These are phyloP conservation scores for Holocentrus rufus DNA, from an alignment of 2,797 vertebrate genomes.

Conservation along the genomic window DNA sequence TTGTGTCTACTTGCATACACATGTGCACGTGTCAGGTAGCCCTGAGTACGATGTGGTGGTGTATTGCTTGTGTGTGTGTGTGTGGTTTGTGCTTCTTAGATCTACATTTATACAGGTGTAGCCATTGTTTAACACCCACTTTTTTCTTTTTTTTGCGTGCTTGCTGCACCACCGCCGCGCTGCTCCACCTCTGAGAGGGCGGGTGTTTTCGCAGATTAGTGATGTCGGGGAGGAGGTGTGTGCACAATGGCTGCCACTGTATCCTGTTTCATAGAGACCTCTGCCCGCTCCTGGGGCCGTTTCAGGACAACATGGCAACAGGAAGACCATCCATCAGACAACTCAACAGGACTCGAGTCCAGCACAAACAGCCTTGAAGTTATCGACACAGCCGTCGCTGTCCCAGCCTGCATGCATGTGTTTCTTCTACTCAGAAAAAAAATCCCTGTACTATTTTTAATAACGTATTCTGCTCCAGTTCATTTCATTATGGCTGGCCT, in stretches of 20 bases:
- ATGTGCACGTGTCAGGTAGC: conserved; percentile 67
- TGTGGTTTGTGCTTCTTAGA: conserved; percentile 78
- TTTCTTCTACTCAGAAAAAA: background rate
- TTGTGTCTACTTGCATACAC: conserved; percentile 37
- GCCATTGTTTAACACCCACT: conserved; percentile 12
- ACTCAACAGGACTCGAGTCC: background rate
- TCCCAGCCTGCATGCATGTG: background rate
- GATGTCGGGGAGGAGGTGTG: conserved; percentile 1
- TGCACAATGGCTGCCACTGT: conserved; percentile 21
- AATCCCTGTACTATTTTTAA: background rate
- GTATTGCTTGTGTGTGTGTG: conserved; percentile 61
- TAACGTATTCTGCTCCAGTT: conserved; percentile 25
- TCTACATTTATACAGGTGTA: conserved; percentile 27
- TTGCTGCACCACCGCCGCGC: background rate
- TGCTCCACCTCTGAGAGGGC: background rate
- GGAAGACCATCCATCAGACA: conserved; percentile 31
- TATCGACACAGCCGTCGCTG: background rate
- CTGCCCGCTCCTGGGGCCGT: background rate
- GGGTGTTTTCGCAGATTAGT: conserved; percentile 11
- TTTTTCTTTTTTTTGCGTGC: too few relatives aligned
- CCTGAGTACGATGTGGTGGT: conserved; percentile 74
- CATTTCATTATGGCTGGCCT: background rate
- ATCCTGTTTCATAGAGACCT: conserved; percentile 7
- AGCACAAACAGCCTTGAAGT: conserved; percentile 33
- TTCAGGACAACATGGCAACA: background rate